phyloP scores from a whole-genome alignment of 2,888 invertebrate genomes.

The Aricia artaxerxes region DNA sequence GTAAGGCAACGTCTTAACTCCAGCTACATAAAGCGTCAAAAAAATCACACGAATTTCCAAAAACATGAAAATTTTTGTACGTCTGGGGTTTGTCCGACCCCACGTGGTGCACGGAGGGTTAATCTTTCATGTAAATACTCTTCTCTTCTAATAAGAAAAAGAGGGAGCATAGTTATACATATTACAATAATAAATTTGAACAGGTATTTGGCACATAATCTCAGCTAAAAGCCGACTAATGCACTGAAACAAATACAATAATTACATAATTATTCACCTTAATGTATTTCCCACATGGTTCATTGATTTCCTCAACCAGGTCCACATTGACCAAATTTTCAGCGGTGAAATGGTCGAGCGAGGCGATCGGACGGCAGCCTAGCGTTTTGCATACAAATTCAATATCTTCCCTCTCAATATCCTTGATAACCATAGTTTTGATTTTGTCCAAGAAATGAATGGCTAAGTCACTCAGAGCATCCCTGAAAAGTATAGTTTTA shows the following conservation, averaged over 20 bases:
- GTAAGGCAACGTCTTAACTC: too few species aligned
- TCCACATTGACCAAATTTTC: constrained; percentile 96
- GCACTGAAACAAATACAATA: background rate
- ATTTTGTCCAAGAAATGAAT: constrained; percentile 99
- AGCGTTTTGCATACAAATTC: constrained; percentile 98
- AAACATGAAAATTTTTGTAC: too few species aligned
- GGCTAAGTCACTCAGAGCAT: constrained; percentile 98
- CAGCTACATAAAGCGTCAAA: too few species aligned
- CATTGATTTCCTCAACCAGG: constrained; percentile 94
- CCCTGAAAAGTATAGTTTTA: constrained; percentile 77
- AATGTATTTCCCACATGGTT: constrained; percentile 93
- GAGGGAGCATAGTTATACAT: too few species aligned
- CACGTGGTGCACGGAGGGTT: too few species aligned
- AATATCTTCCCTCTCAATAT: constrained; percentile 98
- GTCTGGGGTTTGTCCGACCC: too few species aligned
- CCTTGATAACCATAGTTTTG: constrained; percentile 98
- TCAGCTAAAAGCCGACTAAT: background rate
- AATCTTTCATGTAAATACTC: too few species aligned
- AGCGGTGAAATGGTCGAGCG: constrained; percentile 97
- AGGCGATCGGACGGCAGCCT: constrained; percentile 97
- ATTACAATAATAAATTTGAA: too few species aligned
- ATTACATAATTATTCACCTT: constrained; percentile 78
- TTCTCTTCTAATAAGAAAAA: too few species aligned
- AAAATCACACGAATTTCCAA: too few species aligned
- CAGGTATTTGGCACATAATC: too few species aligned